Evolutionary conservation across 1,140 invertebrate genomes (phyloP).

Genomic region (Trachelipus rathkii): DNA sequence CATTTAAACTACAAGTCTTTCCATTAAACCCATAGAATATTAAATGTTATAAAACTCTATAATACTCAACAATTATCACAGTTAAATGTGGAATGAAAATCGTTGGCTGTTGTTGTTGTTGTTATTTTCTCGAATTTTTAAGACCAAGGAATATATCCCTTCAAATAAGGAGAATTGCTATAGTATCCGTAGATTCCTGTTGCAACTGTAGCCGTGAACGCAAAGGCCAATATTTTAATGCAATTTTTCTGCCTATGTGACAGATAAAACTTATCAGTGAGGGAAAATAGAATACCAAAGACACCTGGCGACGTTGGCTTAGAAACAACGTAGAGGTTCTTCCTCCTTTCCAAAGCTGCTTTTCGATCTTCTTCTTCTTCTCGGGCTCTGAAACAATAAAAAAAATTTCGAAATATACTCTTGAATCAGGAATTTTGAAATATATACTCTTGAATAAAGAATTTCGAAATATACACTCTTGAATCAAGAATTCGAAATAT

Average conservation of each 20-base stretch:
- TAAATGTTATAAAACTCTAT: no score
- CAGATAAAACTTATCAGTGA: background rate
- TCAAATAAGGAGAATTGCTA: background rate
- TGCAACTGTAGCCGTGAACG: background rate
- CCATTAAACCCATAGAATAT: no score
- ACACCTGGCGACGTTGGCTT: background rate
- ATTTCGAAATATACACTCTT: no score
- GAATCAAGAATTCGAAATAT: no score
- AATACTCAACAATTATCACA: no score
- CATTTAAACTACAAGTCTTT: no score
- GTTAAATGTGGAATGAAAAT: no score
- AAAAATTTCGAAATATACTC: no score
- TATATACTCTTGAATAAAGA: no score
- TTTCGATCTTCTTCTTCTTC: background rate
- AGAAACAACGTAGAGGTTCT: background rate
- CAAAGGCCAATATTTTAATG: background rate
- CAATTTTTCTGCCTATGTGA: background rate
- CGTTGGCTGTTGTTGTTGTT: no score
- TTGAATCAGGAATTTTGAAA: no score
- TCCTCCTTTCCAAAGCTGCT: background rate
- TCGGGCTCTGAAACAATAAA: background rate
- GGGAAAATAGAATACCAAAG: background rate
- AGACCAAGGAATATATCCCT: background rate
- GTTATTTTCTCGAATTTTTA: background rate
- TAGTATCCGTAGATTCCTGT: slow-evolving; percentile 6